Evolutionary conservation across 2,113 vertebrate genomes (phyloP).

Genomic region (Cercopithecus mona): DNA sequence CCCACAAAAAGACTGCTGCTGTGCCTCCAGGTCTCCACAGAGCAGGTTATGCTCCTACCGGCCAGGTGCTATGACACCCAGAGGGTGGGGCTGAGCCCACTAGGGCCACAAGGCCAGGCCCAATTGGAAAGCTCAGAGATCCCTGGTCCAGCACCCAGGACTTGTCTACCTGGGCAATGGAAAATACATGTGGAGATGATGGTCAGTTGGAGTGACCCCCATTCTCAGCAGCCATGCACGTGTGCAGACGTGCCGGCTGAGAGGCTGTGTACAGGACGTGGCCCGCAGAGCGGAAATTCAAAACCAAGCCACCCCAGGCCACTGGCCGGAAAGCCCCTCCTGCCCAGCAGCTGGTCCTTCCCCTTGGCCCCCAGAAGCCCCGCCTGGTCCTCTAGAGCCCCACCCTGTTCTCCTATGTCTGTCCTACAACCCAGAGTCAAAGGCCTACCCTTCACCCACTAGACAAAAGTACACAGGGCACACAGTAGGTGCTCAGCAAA

Average conservation of each 20-base stretch:
- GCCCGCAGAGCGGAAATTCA: conserved; percentile 77
- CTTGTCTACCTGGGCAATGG: not conserved
- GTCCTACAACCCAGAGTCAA: conserved; percentile 19
- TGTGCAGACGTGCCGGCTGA: conserved; percentile 71
- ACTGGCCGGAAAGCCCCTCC: conserved; percentile 73
- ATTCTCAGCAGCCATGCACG: not conserved
- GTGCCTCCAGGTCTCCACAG: not conserved
- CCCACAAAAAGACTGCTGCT: not conserved
- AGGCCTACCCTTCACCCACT: not conserved
- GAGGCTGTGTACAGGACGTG: conserved; percentile 74
- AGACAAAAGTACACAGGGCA: not conserved
- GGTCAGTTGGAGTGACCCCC: not conserved
- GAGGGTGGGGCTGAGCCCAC: not conserved
- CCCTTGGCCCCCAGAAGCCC: conserved; percentile 59
- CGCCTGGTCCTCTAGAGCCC: not conserved
- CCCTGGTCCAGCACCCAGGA: not conserved
- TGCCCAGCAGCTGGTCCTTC: conserved; percentile 73
- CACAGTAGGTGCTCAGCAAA: not conserved
- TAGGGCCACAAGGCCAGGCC: not conserved
- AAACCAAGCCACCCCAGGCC: conserved; percentile 63
- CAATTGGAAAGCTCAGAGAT: not conserved
- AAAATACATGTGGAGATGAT: not conserved
- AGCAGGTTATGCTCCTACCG: not conserved
- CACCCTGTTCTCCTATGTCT: not conserved
- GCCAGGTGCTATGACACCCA: not conserved